These are phyloP conservation scores for Oreochromis aureus DNA, from an alignment of 2,113 vertebrate genomes.

Conservation along the genomic window DNA sequence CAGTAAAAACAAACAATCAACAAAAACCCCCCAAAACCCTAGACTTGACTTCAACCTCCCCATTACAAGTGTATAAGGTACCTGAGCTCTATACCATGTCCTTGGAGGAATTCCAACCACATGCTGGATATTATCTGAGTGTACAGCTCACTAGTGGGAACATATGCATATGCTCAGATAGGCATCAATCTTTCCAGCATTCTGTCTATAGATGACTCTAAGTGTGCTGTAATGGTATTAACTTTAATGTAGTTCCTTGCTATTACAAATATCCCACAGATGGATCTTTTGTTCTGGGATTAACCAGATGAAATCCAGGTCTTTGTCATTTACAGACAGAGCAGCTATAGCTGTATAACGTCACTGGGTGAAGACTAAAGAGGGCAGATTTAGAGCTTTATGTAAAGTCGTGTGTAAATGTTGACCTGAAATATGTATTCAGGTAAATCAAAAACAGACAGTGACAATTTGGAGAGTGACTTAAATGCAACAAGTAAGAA, in stretches of 20 bases:
- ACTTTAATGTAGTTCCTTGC: background rate
- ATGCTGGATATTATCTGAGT: background rate
- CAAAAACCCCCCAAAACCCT: background rate
- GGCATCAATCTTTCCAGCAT: background rate
- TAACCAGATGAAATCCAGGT: constrained; percentile 28
- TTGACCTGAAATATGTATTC: background rate
- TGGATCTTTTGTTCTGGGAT: constrained; percentile 16
- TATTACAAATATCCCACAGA: background rate
- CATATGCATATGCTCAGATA: background rate
- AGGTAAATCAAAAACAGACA: constrained; percentile 5
- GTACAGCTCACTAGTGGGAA: background rate
- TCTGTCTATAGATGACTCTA: background rate
- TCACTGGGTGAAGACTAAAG: constrained; percentile 5
- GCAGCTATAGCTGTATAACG: background rate
- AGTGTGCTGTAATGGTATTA: background rate
- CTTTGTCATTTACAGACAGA: constrained; percentile 15
- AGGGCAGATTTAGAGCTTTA: constrained; percentile 16
- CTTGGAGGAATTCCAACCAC: background rate
- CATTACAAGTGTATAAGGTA: background rate
- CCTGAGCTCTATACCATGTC: background rate
- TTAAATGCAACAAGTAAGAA: background rate
- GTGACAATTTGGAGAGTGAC: background rate
- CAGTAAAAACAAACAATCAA: background rate
- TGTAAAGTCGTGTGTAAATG: background rate
- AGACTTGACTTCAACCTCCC: background rate